These are phyloP conservation scores for Lysandra coridon DNA, from an alignment of 2,888 invertebrate genomes.

Conservation along the genomic window DNA sequence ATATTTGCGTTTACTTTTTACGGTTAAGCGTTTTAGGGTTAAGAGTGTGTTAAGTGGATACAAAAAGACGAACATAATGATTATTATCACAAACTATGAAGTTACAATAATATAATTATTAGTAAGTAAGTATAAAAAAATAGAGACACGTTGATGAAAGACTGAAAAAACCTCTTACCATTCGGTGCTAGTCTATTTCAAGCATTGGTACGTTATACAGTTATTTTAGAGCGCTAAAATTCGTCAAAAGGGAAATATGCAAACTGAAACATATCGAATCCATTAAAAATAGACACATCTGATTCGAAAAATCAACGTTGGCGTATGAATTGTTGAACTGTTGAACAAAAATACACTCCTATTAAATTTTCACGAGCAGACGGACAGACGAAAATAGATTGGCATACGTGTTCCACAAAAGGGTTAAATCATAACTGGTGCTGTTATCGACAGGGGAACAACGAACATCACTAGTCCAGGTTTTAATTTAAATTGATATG, in stretches of 20 bases:
- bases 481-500: slow-evolving; percentile 10
- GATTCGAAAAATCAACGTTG: slow-evolving; percentile 20
- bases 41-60: too few relatives aligned
- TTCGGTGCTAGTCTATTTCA: neutral
- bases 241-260: neutral
- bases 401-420: slow-evolving; percentile 34
- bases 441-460: neutral
- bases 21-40: too few relatives aligned
- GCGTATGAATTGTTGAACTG: slow-evolving; percentile 16
- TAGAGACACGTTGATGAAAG: too few relatives aligned
- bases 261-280: slow-evolving; percentile 3
- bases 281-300: neutral
- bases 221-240: neutral
- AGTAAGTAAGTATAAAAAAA: too few relatives aligned
- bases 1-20: too few relatives aligned
- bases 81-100: too few relatives aligned
- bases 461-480: neutral
- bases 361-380: slow-evolving; percentile 56
- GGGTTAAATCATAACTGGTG: neutral
- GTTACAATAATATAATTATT: too few relatives aligned
- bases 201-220: neutral
- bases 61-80: too few relatives aligned
- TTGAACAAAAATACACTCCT: slow-evolving; percentile 47
- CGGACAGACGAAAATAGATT: slow-evolving; percentile 48
- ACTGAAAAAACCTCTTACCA: neutral